Conservation (phyloP, 1,140 invertebrate species). For the Bombus waltoni region DNA sequence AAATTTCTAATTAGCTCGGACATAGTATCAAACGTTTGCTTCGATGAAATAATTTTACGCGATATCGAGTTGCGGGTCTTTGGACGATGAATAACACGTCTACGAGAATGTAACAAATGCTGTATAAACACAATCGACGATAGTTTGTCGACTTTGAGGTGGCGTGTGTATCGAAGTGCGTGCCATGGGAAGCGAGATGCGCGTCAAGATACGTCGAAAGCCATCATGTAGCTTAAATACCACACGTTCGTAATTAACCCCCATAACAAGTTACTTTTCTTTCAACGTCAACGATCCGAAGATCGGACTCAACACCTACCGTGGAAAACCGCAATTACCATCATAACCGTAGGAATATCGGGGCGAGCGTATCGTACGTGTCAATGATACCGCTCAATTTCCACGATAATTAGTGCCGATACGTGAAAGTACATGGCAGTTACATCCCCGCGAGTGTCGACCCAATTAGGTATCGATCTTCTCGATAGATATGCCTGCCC, state of each 20-base stretch:
- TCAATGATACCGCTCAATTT: conserved; percentile 61
- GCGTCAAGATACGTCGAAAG: conserved; percentile 39
- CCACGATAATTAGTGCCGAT: conserved; percentile 63
- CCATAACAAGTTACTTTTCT: conserved; percentile 42
- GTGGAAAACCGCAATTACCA: conserved; percentile 48
- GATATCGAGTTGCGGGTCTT: no score
- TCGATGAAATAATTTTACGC: no score
- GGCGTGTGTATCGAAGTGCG: conserved; percentile 39
- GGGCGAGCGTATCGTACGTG: conserved; percentile 35
- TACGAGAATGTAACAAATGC: neutral
- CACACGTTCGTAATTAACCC: conserved; percentile 24
- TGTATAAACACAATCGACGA: neutral
- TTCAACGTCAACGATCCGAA: neutral
- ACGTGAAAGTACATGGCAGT: conserved; percentile 43
- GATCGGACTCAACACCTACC: conserved; percentile 46
- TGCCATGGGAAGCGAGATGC: conserved; percentile 26
- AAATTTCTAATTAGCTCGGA: no score
- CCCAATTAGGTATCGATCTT: conserved; percentile 65
- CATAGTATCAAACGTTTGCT: no score
- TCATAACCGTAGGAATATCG: conserved; percentile 16
- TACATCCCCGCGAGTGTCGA: conserved; percentile 54
- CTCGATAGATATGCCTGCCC: conserved; percentile 55
- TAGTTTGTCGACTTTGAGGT: neutral
- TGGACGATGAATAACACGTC: neutral
- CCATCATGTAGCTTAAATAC: conserved; percentile 38